These are phyloP conservation scores for Apistogramma diplotaenia DNA, from an alignment of 2,113 vertebrate species.

Conservation along the genomic window DNA sequence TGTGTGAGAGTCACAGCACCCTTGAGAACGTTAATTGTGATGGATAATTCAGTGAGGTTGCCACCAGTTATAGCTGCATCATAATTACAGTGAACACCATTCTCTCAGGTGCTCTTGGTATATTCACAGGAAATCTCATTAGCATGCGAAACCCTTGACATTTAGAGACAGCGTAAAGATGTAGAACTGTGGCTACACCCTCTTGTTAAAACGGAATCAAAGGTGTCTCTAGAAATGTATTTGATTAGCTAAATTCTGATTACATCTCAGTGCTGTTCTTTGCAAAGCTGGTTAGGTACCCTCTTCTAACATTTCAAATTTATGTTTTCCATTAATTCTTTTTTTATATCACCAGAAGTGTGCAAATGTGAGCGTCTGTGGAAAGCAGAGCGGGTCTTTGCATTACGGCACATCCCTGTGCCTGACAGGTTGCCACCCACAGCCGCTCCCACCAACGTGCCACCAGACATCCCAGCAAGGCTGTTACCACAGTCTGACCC, in stretches of 20 bases:
- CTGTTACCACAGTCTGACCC: conserved; percentile 64
- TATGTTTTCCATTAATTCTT: conserved; percentile 33
- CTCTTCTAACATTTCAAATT: conserved; percentile 18
- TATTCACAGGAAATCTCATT: conserved; percentile 37
- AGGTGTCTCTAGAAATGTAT: not conserved
- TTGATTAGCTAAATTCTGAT: conserved; percentile 5
- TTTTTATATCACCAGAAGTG: conserved; percentile 59
- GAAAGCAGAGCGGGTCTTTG: conserved; percentile 63
- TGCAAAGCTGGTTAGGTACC: not conserved
- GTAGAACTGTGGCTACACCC: not conserved
- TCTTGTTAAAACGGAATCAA: conserved; percentile 9
- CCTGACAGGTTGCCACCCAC: conserved; percentile 39
- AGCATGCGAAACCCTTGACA: conserved; percentile 38
- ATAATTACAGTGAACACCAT: conserved; percentile 22
- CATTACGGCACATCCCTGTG: conserved; percentile 58
- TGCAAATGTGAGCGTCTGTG: conserved; percentile 48
- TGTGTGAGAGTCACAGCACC: not conserved
- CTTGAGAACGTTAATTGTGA: conserved; percentile 36
- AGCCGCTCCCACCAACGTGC: conserved; percentile 33
- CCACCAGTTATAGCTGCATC: conserved; percentile 8
- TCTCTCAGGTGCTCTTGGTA: conserved; percentile 23
- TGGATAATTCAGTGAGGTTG: conserved; percentile 17
- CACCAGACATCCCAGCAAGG: conserved; percentile 57
- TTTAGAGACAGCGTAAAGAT: conserved; percentile 19
- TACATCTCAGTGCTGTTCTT: not conserved